Conservation (phyloP, 1,140 invertebrate species). For the Caenorhabditis latens region DNA sequence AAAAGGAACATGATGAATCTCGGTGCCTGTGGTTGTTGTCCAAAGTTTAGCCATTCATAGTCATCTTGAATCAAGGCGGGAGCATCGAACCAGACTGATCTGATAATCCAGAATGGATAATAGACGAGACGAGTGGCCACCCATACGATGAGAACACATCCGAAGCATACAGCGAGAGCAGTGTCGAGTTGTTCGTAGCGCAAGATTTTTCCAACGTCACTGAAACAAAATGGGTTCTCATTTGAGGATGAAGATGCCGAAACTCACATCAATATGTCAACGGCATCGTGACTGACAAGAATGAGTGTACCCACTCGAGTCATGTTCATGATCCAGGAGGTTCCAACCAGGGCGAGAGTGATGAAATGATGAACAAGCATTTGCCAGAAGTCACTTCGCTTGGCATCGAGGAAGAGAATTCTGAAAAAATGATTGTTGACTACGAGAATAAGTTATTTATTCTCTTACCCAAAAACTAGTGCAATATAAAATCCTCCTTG, state of each 20-base stretch:
- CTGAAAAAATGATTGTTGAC: conserved; percentile 65
- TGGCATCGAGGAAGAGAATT: conserved; percentile 73
- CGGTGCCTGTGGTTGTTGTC: conserved; percentile 74
- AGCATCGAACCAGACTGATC: conserved; percentile 73
- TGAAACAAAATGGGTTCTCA: conserved; percentile 57
- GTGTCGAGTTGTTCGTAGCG: conserved; percentile 76
- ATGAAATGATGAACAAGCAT: conserved; percentile 97
- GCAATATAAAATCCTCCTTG: conserved; percentile 96
- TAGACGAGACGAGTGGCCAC: conserved; percentile 87
- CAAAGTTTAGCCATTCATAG: conserved; percentile 70
- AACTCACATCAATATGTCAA: conserved; percentile 92
- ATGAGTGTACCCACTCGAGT: conserved; percentile 91
- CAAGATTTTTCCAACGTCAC: conserved; percentile 75
- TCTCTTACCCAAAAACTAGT: conserved; percentile 81
- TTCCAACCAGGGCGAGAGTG: conserved; percentile 88
- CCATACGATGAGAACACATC: conserved; percentile 89
- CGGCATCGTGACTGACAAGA: conserved; percentile 91
- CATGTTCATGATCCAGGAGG: conserved; percentile 95
- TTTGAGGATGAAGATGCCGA: background rate
- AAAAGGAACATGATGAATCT: conserved; percentile 72
- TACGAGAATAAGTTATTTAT: background rate
- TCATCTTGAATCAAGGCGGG: conserved; percentile 69
- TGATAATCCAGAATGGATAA: conserved; percentile 84
- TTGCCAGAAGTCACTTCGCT: conserved; percentile 89
- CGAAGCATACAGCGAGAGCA: conserved; percentile 85